These are phyloP conservation scores for Epicauta chinensis DNA, from an alignment of 1,140 invertebrate species.

Conservation along the genomic window DNA sequence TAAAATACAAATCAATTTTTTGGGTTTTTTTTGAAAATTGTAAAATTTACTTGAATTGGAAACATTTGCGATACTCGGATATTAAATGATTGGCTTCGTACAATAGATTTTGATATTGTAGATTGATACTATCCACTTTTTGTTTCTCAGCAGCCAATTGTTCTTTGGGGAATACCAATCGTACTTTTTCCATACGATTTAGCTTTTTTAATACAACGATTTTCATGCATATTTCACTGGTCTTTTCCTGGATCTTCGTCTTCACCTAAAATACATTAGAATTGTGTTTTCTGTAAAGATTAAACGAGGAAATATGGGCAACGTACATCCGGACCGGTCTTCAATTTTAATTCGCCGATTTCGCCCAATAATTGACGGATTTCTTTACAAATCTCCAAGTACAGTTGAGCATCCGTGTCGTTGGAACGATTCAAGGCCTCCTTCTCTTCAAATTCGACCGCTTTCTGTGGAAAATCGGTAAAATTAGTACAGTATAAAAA, in stretches of 20 bases:
- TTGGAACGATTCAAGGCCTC: conserved; percentile 59
- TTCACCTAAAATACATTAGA: conserved; percentile 1
- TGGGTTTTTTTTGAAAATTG: background rate
- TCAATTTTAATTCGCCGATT: conserved; percentile 58
- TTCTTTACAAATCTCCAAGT: conserved; percentile 60
- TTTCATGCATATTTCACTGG: conserved; percentile 62
- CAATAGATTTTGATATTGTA: conserved; percentile 89
- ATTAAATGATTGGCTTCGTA: conserved; percentile 92
- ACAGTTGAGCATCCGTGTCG: conserved; percentile 60
- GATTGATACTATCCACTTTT: conserved; percentile 81
- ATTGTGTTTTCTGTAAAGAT: background rate
- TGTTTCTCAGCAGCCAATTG: conserved; percentile 71
- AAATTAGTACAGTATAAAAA: background rate
- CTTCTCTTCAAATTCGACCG: conserved; percentile 64
- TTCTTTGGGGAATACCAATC: conserved; percentile 75
- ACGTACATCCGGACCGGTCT: conserved; percentile 36
- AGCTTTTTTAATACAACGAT: conserved; percentile 81
- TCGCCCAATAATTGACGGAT: conserved; percentile 58
- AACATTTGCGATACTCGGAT: conserved; percentile 88
- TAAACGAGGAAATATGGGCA: no score
- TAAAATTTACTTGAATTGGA: conserved; percentile 74
- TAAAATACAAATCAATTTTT: conserved; percentile 23
- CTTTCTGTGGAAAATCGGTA: conserved; percentile 47
- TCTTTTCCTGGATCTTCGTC: conserved; percentile 43
- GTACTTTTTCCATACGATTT: conserved; percentile 84